Evolutionary conservation across 2,888 invertebrate species (phyloP).

Genomic region (Lithophane socia): DNA sequence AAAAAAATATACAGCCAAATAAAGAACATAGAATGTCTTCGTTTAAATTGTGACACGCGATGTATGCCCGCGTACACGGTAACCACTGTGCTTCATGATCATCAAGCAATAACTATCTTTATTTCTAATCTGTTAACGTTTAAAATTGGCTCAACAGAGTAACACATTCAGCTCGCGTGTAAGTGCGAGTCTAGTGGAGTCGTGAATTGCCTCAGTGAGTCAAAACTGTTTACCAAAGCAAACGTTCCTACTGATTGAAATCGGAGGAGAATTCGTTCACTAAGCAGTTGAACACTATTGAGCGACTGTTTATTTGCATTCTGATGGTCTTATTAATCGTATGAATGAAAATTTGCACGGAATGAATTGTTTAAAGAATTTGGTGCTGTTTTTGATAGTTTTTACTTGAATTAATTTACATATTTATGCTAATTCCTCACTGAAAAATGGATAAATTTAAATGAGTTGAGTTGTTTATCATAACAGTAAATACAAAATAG

Average conservation of each 20-base stretch:
- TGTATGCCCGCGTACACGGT: slow-evolving; percentile 44
- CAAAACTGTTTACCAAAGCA: slow-evolving; percentile 65
- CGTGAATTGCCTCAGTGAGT: slow-evolving; percentile 59
- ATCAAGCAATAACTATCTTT: slow-evolving; percentile 51
- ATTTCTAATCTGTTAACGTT: slow-evolving; percentile 33
- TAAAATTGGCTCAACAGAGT: slow-evolving; percentile 35
- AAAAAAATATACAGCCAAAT: slow-evolving; percentile 66
- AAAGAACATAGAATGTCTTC: slow-evolving; percentile 64
- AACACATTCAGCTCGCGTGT: slow-evolving; percentile 36
- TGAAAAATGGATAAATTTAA: slow-evolving; percentile 8
- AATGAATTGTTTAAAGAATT: slow-evolving; percentile 20
- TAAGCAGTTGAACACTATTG: slow-evolving; percentile 43
- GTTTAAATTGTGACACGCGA: slow-evolving; percentile 64
- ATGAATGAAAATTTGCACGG: slow-evolving; percentile 45
- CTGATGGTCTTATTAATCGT: slow-evolving; percentile 41
- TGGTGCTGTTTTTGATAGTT: slow-evolving; percentile 18
- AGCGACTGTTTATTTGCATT: slow-evolving; percentile 50
- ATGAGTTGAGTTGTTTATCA: slow-evolving; percentile 7
- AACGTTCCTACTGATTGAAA: slow-evolving; percentile 58
- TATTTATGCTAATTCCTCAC: slow-evolving; percentile 13
- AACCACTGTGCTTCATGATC: slow-evolving; percentile 29
- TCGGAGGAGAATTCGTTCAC: slow-evolving; percentile 54
- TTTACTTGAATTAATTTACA: slow-evolving; percentile 30
- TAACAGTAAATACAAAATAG: background rate
- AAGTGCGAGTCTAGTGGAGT: slow-evolving; percentile 44